Conservation (phyloP, 2,888 invertebrate genomes). For the Brenthis daphne region DNA sequence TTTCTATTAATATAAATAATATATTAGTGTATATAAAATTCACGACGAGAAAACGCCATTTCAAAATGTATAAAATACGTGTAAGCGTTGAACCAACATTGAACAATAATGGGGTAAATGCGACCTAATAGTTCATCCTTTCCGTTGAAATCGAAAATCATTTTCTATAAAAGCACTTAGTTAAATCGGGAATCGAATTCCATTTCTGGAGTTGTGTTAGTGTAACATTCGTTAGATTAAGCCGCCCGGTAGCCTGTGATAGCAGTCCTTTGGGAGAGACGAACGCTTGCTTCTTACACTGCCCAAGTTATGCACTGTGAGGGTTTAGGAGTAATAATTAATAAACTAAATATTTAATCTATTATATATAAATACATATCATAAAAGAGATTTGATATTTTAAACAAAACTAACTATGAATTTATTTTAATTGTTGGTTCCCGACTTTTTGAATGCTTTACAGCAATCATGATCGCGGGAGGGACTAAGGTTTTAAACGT, state of each 20-base stretch:
- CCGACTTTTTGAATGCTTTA: too few relatives aligned
- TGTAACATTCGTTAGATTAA: conserved; percentile 74
- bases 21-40: too few relatives aligned
- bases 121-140: conserved; percentile 35
- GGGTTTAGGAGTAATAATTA: neutral
- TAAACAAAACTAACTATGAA: too few relatives aligned
- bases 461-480: too few relatives aligned
- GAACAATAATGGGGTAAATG: conserved; percentile 7
- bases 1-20: too few relatives aligned
- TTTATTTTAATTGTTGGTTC: too few relatives aligned
- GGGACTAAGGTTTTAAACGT: too few relatives aligned
- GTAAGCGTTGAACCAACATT: neutral
- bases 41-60: neutral
- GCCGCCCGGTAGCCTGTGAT: conserved; percentile 68
- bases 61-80: neutral
- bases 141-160: conserved; percentile 36
- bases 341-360: neutral
- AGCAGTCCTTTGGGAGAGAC: conserved; percentile 66
- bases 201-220: conserved; percentile 74
- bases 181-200: conserved; percentile 75
- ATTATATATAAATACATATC: neutral
- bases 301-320: conserved; percentile 37
- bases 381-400: too few relatives aligned
- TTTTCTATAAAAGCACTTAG: conserved; percentile 61
- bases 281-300: conserved; percentile 53